Percentiles rank a stretch among this genome's conserved stretches.
These are phyloP conservation scores for Mus minutoides DNA, from an alignment of 2,797 vertebrate genomes.

Conservation along the genomic window DNA sequence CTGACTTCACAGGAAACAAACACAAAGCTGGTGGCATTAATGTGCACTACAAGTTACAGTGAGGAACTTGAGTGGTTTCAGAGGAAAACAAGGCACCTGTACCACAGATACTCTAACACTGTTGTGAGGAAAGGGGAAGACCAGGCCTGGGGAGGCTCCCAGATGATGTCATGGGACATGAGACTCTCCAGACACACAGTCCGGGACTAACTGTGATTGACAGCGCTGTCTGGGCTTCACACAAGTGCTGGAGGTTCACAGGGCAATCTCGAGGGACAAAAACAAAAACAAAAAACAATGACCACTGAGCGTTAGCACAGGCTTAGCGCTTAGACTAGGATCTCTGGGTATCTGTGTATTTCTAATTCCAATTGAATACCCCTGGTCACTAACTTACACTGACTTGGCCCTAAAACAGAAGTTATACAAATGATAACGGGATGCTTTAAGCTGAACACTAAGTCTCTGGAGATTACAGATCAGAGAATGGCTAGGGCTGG, in stretches of 20 bases:
- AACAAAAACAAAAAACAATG: background rate
- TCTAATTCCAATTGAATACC: conserved; percentile 6
- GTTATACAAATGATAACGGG: conserved; percentile 57
- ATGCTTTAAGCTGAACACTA: conserved; percentile 52
- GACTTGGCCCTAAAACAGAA: conserved; percentile 47
- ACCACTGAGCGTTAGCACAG: background rate
- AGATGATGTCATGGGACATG: background rate
- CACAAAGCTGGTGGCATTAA: background rate
- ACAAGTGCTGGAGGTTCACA: background rate
- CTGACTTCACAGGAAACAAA: background rate
- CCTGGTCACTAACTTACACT: conserved; percentile 23
- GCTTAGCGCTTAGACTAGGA: conserved; percentile 25
- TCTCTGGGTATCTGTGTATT: background rate
- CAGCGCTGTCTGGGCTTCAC: background rate
- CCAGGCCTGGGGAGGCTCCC: background rate
- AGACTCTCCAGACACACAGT: background rate
- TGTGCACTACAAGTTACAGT: background rate
- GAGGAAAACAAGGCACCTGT: background rate
- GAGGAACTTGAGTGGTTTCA: background rate
- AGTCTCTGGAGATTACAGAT: background rate
- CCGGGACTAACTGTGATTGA: background rate
- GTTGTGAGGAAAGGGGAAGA: background rate
- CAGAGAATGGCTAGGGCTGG: conserved; percentile 46
- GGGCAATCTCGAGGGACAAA: background rate
- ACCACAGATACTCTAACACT: background rate